Conservation (phyloP, 2,888 invertebrate genomes). For the Tenthredo distinguenda region DNA sequence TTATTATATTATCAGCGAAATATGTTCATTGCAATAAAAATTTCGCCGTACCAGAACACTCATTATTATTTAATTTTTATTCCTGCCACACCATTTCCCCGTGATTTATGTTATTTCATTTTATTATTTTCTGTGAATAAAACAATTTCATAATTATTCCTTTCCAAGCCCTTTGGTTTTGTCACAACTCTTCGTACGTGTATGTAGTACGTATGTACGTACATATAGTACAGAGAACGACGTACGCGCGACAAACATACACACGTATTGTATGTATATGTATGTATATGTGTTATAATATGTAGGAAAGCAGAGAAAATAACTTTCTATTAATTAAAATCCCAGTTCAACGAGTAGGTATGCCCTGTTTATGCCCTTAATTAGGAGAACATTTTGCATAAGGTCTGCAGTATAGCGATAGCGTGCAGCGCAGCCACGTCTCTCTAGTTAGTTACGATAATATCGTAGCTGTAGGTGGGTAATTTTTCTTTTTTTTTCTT, state of each 20-base stretch:
- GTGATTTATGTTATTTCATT: not conserved
- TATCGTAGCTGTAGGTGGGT: slow-evolving; percentile 11
- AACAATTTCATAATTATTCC: not conserved
- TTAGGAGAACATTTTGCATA: slow-evolving; percentile 35
- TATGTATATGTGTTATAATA: not conserved
- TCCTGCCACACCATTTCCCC: too few species aligned
- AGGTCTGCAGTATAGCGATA: not conserved
- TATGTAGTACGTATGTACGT: too few species aligned
- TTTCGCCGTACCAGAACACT: not conserved
- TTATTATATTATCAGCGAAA: not conserved
- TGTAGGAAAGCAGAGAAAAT: slow-evolving; percentile 10
- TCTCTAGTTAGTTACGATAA: not conserved
- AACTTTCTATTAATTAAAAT: slow-evolving; percentile 21
- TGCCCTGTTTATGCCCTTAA: slow-evolving; percentile 27
- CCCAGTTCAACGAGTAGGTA: not conserved
- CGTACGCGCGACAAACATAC: not conserved
- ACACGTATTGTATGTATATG: not conserved
- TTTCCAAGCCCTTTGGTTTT: not conserved
- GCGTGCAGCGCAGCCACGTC: not conserved
- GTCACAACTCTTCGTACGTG: not conserved
- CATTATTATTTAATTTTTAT: not conserved
- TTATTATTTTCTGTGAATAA: not conserved
- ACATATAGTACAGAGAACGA: too few species aligned
- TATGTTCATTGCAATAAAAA: not conserved
- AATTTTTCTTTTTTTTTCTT: not conserved